Evolutionary conservation across 2,888 invertebrate genomes (phyloP).

Genomic region (Nematopogon swammerdamellus): DNA sequence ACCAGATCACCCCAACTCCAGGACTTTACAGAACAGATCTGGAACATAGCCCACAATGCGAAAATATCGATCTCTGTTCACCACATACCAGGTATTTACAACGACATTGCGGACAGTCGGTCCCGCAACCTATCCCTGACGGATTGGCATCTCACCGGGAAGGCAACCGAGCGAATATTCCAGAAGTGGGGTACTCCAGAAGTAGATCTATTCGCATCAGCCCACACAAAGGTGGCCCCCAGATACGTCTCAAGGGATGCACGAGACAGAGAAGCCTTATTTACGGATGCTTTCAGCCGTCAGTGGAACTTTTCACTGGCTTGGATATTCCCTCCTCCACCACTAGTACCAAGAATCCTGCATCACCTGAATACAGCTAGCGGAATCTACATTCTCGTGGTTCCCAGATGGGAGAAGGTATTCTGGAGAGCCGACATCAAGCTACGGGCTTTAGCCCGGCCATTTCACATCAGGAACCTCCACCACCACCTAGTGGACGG

Average conservation of each 20-base stretch:
- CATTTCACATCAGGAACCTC: no score
- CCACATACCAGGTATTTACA: conserved; percentile 14
- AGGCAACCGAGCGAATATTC: conserved; percentile 8
- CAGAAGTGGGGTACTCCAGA: conserved; percentile 6
- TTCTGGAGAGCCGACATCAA: conserved; percentile 18
- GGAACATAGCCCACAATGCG: no score
- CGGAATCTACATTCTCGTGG: conserved; percentile 15
- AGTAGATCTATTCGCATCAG: conserved; percentile 7
- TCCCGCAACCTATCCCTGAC: conserved; percentile 7
- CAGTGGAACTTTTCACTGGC: conserved; percentile 10
- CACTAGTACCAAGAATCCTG: conserved; percentile 13
- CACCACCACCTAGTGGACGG: no score
- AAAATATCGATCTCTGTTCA: not conserved
- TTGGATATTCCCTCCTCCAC: conserved; percentile 16
- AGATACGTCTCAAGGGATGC: conserved; percentile 6
- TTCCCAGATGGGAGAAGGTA: conserved; percentile 14
- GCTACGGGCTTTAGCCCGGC: not conserved
- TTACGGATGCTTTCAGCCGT: conserved; percentile 13
- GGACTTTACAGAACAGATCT: not conserved
- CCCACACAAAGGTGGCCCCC: conserved; percentile 2
- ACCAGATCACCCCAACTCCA: conserved; percentile 2
- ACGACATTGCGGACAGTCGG: conserved; percentile 13
- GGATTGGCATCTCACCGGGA: conserved; percentile 6
- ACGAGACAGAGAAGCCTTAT: conserved; percentile 5
- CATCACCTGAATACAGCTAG: conserved; percentile 12